Evolutionary conservation across 30 jellyfish, hydroid and myxozoan species (phyloP), one percentile per base, ranked within the genome.

Genomic region (Turritopsis dohrnii): DNA sequence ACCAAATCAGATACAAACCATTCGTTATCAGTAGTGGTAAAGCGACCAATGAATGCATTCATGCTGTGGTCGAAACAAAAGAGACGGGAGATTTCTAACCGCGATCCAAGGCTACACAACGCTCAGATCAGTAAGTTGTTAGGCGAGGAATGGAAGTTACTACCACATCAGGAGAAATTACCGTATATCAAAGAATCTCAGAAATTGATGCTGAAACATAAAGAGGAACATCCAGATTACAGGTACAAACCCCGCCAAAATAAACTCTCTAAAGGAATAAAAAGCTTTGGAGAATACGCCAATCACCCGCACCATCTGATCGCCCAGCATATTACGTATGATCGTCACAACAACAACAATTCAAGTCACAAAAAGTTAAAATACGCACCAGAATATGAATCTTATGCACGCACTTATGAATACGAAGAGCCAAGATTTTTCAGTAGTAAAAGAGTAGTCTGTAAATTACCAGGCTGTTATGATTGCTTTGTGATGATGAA

Each of bases 21-120:
- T n/a, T 5, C 60, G 5, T 41, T 41, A 65, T 28, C 60, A 69
- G 52, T 23, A 21, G 76, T 69, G 65, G 89, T 89, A 52, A 90
- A 90, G 66, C 71, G 96, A 7, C 96, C 96, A 16, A 90, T 90
- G 96, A 90, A 90, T 52, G 96, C 96, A 18, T 90, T 90, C 91
- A 90, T 90, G 96, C 85, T 90, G 1, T 90, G 96, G 96, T 90
- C 96, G 60, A 85, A 90, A 53, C 94, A 81, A 53, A 90, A 85
- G 24, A 79, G 96, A 21, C 83, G 96, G 5, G 84, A 84, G 83
- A 81, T 90, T 1, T 90, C 96, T 26, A 85, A 83, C 30, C 87
- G 74, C 1, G 96, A 90, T 65, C 96, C 96, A 21, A 65, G 95
- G 53, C 91, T 90, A 1, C 96, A 90, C 75, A 90, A 90, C 80